Evolutionary conservation across 2,888 invertebrate genomes (phyloP), one percentile per base, ranked within the genome.

Genomic region (Eubasilissa splendida): DNA sequence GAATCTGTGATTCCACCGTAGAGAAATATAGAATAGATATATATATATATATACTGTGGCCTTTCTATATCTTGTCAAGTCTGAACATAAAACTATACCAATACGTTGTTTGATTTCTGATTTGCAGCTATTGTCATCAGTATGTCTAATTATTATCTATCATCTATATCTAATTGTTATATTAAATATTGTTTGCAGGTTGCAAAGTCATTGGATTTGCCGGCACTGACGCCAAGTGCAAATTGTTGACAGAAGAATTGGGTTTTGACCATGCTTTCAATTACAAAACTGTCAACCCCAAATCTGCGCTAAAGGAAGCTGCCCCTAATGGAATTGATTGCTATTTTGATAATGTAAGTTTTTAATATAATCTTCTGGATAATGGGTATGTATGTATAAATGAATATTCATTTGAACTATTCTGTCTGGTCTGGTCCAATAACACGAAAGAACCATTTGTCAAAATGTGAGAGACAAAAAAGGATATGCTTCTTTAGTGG

Each of bases 311-410:
- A 12, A 91, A 91, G 83, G 88, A 92, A 86, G 89, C 87, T 76
- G 94, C 94, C 11, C 94, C 95, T 0, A 88, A 93, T n/a, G 95
- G 95, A 2, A 87, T 95, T 0, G 94, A 95, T 86, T 93, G 94
- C 85, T 95, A 94, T 85, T 95, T 95, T 86, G 95, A 95, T 86
- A 95, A 95, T 87, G 95, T 94, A 87, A 87, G 90, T 86, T 73
- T 22, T 70, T 42, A 42, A 42, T 42, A 42, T 42, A 42, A 42
- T 42, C 2, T 42, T 42, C 42, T 42, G 3, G 42, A 42, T 42
- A 42, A 42, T 2, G 2, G 22, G 22, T 22, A 22, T 22, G 22
- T 22, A 22, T 22, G 22, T 22, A 22, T 22, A 22, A 22, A 22
- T 22, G 22, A 22, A 22, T 22, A 22, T 1, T 22, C 22, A 0